Evolutionary conservation across 2,113 vertebrate species (phyloP).

Genomic region (Cygnus buccinator): DNA sequence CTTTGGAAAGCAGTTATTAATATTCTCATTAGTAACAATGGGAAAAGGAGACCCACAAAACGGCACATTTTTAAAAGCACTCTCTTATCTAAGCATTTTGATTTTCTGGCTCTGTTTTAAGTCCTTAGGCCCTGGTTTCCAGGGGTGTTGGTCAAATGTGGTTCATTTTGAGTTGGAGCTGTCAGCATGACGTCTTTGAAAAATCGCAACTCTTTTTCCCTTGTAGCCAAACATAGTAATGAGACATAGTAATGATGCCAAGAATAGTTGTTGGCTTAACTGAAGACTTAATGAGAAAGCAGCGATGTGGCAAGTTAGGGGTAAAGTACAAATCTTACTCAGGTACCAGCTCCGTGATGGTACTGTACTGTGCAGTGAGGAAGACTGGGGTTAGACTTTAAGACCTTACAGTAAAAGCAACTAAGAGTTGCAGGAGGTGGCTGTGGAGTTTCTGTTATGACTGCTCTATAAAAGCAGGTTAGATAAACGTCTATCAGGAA

Average conservation of each 20-base stretch:
- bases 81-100: not conserved
- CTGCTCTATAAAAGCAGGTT: not conserved
- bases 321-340: not conserved
- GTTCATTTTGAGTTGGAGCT: not conserved
- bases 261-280: not conserved
- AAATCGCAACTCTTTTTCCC: not conserved
- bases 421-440: not conserved
- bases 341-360: not conserved
- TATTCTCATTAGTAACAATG: not conserved
- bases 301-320: not conserved
- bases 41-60: not conserved
- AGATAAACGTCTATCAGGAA: accelerated
- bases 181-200: not conserved
- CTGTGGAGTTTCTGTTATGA: not conserved
- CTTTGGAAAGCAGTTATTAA: not conserved
- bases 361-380: accelerated
- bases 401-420: not conserved
- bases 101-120: not conserved
- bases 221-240: not conserved
- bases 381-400: not conserved
- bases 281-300: not conserved
- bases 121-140: not conserved
- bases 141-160: not conserved
- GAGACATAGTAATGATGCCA: not conserved
- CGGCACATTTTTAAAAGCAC: not conserved